These are phyloP conservation scores for Choloepus hoffmanni DNA, from an alignment of 2,113 vertebrate genomes.

Conservation along the genomic window DNA sequence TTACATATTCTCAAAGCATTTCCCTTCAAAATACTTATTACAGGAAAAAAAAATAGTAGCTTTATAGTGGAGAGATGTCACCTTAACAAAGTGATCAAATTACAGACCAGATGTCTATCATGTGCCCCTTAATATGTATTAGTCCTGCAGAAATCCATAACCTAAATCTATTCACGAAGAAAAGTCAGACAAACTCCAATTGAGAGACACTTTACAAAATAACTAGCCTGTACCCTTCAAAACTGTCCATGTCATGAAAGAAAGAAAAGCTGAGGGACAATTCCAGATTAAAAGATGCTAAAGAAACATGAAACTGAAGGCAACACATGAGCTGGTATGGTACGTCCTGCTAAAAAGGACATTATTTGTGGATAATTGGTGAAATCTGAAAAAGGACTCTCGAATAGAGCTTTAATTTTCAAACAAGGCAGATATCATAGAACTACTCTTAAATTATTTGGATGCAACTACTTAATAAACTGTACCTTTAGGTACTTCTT, in stretches of 20 bases:
- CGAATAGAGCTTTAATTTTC: background rate
- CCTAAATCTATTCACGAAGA: background rate
- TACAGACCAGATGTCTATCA: background rate
- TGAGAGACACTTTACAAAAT: constrained; percentile 21
- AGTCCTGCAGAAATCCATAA: background rate
- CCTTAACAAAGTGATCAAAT: background rate
- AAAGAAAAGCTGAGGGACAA: background rate
- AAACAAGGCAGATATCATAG: background rate
- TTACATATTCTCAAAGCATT: background rate
- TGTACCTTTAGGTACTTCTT: background rate
- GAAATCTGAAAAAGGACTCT: background rate
- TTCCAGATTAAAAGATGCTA: background rate
- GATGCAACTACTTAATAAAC: background rate
- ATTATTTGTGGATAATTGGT: too few relatives aligned
- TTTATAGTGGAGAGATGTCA: background rate
- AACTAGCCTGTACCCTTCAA: background rate
- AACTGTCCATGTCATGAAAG: background rate
- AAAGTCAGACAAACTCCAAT: background rate
- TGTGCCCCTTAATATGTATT: background rate
- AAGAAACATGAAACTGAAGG: background rate
- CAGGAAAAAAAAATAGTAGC: background rate
- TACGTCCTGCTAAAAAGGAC: background rate
- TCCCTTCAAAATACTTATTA: background rate
- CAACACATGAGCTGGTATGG: background rate
- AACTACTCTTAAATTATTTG: background rate